phyloP scores from a whole-genome alignment of 2,113 vertebrate genomes.

The Pithys albifrons region DNA sequence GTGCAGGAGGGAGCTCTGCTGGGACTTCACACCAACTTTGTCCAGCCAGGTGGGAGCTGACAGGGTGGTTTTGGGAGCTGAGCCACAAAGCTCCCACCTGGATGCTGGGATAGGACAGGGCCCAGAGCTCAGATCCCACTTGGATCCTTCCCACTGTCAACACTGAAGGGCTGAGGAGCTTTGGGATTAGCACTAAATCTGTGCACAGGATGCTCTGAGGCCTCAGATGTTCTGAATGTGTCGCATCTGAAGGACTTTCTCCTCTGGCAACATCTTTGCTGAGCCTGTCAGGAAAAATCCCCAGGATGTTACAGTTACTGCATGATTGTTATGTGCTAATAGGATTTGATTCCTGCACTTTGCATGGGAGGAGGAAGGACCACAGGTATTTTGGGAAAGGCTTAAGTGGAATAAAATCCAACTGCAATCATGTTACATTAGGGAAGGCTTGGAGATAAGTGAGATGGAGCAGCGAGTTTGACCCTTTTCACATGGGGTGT shows the following conservation, averaged over 20 bases:
- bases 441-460: neutral
- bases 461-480: neutral
- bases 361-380: neutral
- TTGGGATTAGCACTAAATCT: neutral
- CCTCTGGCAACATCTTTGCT: neutral
- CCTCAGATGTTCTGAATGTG: neutral
- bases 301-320: neutral
- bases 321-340: neutral
- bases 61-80: neutral
- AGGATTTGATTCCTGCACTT: conserved; percentile 40
- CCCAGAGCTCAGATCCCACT: neutral
- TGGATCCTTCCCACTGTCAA: rapidly evolving
- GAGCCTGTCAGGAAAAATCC: neutral
- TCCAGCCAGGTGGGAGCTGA: neutral
- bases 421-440: neutral
- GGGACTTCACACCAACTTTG: neutral
- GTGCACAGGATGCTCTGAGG: neutral
- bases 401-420: neutral
- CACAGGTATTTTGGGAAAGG: conserved; percentile 17
- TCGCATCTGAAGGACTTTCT: neutral
- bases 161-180: neutral
- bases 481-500: rapidly evolving
- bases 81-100: neutral
- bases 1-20: too few species aligned
- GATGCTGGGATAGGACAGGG: neutral